Conservation (phyloP, 2,113 vertebrate species). For the Zosterops japonicus region DNA sequence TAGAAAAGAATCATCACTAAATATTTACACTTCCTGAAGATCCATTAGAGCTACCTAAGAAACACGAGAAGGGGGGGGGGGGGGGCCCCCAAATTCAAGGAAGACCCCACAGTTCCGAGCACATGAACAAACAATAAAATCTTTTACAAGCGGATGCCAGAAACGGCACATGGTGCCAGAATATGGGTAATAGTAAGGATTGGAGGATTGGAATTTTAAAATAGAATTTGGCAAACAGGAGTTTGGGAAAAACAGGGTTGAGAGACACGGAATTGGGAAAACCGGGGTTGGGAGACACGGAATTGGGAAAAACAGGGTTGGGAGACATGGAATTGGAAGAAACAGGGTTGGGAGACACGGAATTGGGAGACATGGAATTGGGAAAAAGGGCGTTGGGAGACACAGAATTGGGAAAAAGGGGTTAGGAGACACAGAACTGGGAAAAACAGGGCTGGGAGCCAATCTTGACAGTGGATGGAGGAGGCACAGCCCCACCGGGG, state of each 20-base stretch:
- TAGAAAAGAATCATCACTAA: neutral
- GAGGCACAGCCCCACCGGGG: rapidly evolving
- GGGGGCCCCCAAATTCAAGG: neutral
- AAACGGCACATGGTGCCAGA: rapidly evolving
- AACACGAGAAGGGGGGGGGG: rapidly evolving
- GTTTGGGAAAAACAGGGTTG: no score
- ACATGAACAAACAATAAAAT: neutral
- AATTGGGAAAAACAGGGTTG: no score
- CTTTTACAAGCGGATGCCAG: rapidly evolving
- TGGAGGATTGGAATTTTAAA: neutral
- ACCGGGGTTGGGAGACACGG: no score
- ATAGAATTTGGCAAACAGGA: neutral
- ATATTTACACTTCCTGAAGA: neutral
- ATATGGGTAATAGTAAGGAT: neutral
- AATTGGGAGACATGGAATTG: no score
- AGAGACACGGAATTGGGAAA: no score
- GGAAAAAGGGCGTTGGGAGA: no score
- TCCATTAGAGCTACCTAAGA: neutral
- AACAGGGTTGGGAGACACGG: no score
- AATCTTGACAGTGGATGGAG: rapidly evolving
- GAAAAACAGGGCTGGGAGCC: no score
- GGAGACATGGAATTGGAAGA: no score
- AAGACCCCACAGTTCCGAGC: neutral
- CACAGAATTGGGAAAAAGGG: no score
- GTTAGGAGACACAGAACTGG: no score